phyloP scores from a whole-genome alignment of 1,140 invertebrate species.

The Drosophila persimilis region DNA sequence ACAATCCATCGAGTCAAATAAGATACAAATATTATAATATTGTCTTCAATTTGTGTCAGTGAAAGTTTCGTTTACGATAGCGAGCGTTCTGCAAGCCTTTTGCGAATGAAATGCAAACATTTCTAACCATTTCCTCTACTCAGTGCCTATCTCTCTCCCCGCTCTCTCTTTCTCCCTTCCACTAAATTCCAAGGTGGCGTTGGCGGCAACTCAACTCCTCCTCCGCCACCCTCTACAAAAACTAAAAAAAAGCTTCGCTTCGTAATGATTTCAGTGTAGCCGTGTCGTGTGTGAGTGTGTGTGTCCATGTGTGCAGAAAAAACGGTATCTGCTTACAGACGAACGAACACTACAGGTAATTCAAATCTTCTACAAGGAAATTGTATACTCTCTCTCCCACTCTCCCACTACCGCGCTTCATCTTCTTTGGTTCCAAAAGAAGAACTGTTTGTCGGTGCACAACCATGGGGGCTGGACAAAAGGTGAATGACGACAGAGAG shows the following conservation, averaged over 20 bases:
- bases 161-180: constrained; percentile 15
- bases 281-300: constrained; percentile 21
- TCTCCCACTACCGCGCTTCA: neutral
- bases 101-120: no score
- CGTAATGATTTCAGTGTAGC: constrained; percentile 34
- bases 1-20: no score
- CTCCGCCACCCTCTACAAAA: constrained; percentile 15
- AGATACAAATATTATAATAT: no score
- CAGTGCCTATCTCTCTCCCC: neutral
- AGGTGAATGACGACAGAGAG: constrained; percentile 11
- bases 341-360: constrained; percentile 66
- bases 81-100: no score
- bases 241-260: constrained; percentile 38
- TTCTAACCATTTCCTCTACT: neutral
- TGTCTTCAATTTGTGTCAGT: no score
- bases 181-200: constrained; percentile 32
- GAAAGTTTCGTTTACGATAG: no score
- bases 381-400: constrained; percentile 51
- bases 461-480: constrained; percentile 66
- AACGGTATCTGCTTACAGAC: constrained; percentile 78
- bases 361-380: constrained; percentile 69
- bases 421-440: constrained; percentile 1
- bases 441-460: constrained; percentile 17
- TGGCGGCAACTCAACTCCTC: constrained; percentile 31
- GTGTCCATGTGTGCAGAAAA: constrained; percentile 31